phyloP scores from a whole-genome alignment of 1,140 invertebrate genomes.

The Micrasema minimum region DNA sequence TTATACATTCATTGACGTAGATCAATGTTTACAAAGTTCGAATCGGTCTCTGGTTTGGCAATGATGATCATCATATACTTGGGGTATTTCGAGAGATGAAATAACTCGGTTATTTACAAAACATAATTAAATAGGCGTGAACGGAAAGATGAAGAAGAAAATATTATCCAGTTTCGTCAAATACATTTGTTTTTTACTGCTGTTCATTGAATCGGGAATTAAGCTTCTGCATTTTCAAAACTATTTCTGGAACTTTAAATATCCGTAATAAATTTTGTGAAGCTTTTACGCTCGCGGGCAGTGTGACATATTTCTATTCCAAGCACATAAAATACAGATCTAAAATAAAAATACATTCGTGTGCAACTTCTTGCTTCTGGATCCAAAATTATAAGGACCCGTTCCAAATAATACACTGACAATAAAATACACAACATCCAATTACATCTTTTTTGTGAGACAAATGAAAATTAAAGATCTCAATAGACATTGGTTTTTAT shows the following conservation, averaged over 20 bases:
- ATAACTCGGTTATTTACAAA: slow-evolving; percentile 39
- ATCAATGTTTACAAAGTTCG: slow-evolving; percentile 50
- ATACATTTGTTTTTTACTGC: neutral
- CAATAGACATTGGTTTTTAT: no score
- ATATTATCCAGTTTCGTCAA: neutral
- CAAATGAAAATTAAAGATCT: no score
- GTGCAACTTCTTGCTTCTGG: slow-evolving; percentile 1
- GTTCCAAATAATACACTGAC: no score
- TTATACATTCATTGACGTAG: slow-evolving; percentile 47
- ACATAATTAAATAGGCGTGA: slow-evolving; percentile 2
- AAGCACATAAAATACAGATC: slow-evolving; percentile 10
- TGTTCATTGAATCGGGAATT: neutral
- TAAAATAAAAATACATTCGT: slow-evolving; percentile 25
- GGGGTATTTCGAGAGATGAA: slow-evolving; percentile 50
- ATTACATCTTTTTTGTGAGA: no score
- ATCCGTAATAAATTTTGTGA: slow-evolving; percentile 30
- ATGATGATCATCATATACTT: slow-evolving; percentile 50
- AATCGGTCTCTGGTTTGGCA: slow-evolving; percentile 49
- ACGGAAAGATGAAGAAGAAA: neutral
- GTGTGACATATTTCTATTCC: slow-evolving; percentile 14
- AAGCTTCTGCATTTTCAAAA: slow-evolving; percentile 18
- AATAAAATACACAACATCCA: no score
- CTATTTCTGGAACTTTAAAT: slow-evolving; percentile 17
- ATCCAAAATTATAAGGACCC: no score
- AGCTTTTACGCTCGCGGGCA: slow-evolving; percentile 22